A percentile compares a stretch with the other conserved stretches of the same genome.
Conservation (phyloP, 2,888 invertebrate species). For the Ceramica pisi region DNA sequence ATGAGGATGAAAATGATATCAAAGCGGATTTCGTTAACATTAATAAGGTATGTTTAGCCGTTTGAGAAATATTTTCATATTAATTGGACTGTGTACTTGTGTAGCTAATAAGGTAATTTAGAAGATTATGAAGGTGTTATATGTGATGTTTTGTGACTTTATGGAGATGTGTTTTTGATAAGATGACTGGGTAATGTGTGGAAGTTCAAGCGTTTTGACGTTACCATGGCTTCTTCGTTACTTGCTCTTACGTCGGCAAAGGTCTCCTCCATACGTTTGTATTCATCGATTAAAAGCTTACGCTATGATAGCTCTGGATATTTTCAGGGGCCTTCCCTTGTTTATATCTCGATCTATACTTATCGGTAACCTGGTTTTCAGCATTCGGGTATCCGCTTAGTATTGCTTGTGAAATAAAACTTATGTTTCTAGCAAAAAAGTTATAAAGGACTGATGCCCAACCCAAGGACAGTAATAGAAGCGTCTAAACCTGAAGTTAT, state of each 20-base stretch:
- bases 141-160: slow-evolving; percentile 7
- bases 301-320: no score
- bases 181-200: background rate
- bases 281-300: no score
- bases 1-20: slow-evolving; percentile 53
- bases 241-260: no score
- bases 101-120: slow-evolving; percentile 53
- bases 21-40: slow-evolving; percentile 43
- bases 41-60: slow-evolving; percentile 43
- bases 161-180: slow-evolving; percentile 3
- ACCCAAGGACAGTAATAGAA: background rate
- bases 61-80: slow-evolving; percentile 55
- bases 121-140: slow-evolving; percentile 40
- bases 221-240: background rate
- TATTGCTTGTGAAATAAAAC: background rate
- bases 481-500: background rate
- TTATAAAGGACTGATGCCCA: background rate
- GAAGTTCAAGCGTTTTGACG: background rate
- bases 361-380: background rate
- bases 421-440: no score
- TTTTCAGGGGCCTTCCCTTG: no score
- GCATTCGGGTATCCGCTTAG: background rate
- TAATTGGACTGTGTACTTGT: slow-evolving; percentile 53
- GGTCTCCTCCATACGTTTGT: no score
- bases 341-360: no score